These are phyloP conservation scores for Motacilla alba DNA, from an alignment of 2,113 vertebrate species.

Conservation along the genomic window DNA sequence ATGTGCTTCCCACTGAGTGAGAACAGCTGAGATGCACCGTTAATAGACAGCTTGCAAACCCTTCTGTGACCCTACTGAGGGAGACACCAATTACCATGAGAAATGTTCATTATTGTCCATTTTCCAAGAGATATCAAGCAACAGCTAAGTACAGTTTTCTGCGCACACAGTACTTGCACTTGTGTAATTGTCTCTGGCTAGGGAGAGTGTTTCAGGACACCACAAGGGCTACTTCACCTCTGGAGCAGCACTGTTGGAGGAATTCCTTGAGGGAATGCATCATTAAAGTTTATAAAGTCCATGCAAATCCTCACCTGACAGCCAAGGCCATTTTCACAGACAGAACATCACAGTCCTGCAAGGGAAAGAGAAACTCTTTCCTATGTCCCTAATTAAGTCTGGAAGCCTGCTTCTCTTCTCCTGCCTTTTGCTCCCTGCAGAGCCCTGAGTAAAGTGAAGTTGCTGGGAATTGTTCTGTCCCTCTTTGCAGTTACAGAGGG, in stretches of 20 bases:
- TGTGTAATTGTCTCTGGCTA: background rate
- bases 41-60: constrained; percentile 7
- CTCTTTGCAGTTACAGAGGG: background rate
- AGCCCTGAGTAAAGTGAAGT: background rate
- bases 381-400: background rate
- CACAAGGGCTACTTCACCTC: background rate
- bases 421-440: background rate
- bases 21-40: background rate
- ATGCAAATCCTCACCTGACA: constrained; percentile 13
- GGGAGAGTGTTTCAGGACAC: background rate
- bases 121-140: background rate
- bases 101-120: constrained; percentile 13
- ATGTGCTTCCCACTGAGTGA: background rate
- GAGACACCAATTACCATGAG: constrained; percentile 5
- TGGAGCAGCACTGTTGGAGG: background rate
- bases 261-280: background rate
- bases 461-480: background rate
- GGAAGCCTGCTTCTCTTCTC: background rate
- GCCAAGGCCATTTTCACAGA: background rate
- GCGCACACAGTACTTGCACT: background rate
- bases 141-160: background rate
- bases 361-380: background rate
- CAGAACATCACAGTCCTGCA: background rate
- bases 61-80: background rate
- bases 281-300: background rate